Evolutionary conservation across 2,888 invertebrate genomes (phyloP), one percentile per base, ranked within the genome.

Genomic region (Hyposoter dolosus): DNA sequence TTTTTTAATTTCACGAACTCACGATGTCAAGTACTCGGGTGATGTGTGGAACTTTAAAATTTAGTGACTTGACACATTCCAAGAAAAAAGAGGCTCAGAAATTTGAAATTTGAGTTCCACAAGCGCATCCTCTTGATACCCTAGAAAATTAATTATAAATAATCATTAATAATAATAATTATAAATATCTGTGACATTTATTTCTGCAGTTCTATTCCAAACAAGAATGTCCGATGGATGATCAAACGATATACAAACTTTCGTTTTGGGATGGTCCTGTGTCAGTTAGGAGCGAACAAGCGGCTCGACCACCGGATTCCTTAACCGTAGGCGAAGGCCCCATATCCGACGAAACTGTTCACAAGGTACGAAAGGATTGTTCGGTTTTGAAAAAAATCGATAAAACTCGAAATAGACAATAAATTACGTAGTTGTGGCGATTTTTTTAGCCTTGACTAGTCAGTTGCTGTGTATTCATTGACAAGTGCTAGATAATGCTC

Each of bases 161-260:
- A 40, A 40, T 40, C 35, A 35, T 3, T 35, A 35, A 9, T 6
- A 35, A 35, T 35, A 5, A 35, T 35, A 35, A 40, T 40, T 10
- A 40, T 40, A 40, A 40, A 40, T 9, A 40, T 40, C 4, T 40
- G 40, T 5, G 40, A 40, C 7, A 43, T 53, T 47, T 19, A 4
- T 78, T 19, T 45, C 53, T 82, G 56, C 74, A 93, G 93, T 92
- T 92, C 82, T 95, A 95, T 83, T 91, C 91, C 78, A 95, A 94
- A 72, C 94, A 95, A 0, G 92, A 92, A 32, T 88, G 94, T 23
- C 93, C 94, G 35, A 94, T 95, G 94, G 95, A 96, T 84, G 95
- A 95, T 83, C 95, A 96, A 15, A 96, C 96, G 0, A 94, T 96
- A 0, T 96, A 96, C 90, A 90, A 89, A 82, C 88, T 93, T 3